These are phyloP conservation scores for Drosophila cracens DNA, from an alignment of 2,888 invertebrate species.

Conservation along the genomic window DNA sequence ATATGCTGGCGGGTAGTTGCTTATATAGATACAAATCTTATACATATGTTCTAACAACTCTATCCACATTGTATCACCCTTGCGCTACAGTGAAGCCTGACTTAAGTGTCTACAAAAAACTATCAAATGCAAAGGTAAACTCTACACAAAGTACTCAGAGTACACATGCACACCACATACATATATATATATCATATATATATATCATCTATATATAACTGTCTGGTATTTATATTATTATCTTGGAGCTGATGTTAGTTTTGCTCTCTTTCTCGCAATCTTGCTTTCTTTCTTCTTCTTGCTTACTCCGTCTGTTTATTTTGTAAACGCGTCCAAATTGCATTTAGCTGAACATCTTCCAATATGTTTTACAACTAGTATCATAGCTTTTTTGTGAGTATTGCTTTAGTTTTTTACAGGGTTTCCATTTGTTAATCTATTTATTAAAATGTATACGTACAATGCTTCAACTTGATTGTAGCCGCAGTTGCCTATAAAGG, in stretches of 20 bases:
- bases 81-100: slow-evolving; percentile 78
- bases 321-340: slow-evolving; percentile 56
- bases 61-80: slow-evolving; percentile 72
- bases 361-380: slow-evolving; percentile 76
- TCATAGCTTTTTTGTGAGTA: slow-evolving; percentile 84
- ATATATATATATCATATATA: background rate
- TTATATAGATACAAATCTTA: slow-evolving; percentile 68
- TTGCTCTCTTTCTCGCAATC: background rate
- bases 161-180: slow-evolving; percentile 18
- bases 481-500: slow-evolving; percentile 33
- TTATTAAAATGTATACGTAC: slow-evolving; percentile 26
- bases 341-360: slow-evolving; percentile 34
- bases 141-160: slow-evolving; percentile 50
- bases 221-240: slow-evolving; percentile 25
- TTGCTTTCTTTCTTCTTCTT: background rate
- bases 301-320: slow-evolving; percentile 53
- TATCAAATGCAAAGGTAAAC: slow-evolving; percentile 59
- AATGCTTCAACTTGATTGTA: slow-evolving; percentile 62
- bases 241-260: slow-evolving; percentile 12
- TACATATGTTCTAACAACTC: slow-evolving; percentile 43
- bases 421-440: slow-evolving; percentile 51
- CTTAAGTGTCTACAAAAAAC: slow-evolving; percentile 64
- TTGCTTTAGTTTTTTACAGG: slow-evolving; percentile 82
- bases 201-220: slow-evolving; percentile 27
- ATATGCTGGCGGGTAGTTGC: slow-evolving; percentile 83